phyloP scores from a whole-genome alignment of 2,888 invertebrate species.

The Furcula furcula region DNA sequence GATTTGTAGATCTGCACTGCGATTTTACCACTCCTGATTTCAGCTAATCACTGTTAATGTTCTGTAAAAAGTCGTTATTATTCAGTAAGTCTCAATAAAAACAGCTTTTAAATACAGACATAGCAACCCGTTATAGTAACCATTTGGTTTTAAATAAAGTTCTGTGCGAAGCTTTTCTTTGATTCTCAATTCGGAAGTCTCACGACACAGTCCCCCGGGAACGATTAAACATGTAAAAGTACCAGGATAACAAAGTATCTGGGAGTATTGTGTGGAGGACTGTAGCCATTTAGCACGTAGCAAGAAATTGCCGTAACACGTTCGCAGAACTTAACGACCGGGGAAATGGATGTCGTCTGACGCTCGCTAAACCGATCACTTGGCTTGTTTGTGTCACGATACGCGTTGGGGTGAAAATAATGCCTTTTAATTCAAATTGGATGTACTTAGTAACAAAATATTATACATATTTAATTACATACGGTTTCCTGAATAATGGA shows the following conservation, averaged over 20 bases:
- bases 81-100: neutral
- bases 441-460: no score
- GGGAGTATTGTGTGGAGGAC: slow-evolving; percentile 56
- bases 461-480: no score
- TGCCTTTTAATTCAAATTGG: neutral
- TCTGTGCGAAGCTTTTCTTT: slow-evolving; percentile 17
- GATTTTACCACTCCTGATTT: slow-evolving; percentile 40
- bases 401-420: neutral
- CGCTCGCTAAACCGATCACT: slow-evolving; percentile 27
- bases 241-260: slow-evolving; percentile 74
- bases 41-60: slow-evolving; percentile 51
- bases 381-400: slow-evolving; percentile 9
- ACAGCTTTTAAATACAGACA: neutral
- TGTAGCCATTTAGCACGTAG: slow-evolving; percentile 75
- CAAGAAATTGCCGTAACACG: slow-evolving; percentile 62
- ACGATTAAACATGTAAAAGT: slow-evolving; percentile 80
- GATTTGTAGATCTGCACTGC: slow-evolving; percentile 44
- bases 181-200: slow-evolving; percentile 30
- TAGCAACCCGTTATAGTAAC: neutral
- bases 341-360: slow-evolving; percentile 38
- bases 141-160: neutral
- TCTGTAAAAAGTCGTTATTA: slow-evolving; percentile 13
- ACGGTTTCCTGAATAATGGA: no score
- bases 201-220: slow-evolving; percentile 49
- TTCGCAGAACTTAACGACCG: slow-evolving; percentile 70